Conservation (phyloP, 2,113 vertebrate species). For the Charina bottae region DNA sequence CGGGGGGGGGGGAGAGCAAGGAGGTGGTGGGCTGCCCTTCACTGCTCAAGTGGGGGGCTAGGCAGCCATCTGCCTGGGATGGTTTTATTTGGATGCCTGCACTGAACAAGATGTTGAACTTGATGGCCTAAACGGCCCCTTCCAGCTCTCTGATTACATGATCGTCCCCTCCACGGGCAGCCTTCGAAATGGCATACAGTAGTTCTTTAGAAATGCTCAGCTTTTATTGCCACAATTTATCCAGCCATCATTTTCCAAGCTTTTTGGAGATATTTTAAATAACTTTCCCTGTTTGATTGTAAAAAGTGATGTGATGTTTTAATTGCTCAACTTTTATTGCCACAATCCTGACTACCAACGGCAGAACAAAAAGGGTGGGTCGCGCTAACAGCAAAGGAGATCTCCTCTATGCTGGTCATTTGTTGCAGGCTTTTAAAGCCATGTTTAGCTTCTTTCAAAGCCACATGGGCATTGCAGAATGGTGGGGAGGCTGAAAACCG, state of each 20-base stretch:
- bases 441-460: background rate
- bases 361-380: background rate
- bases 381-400: background rate
- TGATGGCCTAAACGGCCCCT: too few species aligned
- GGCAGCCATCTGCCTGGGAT: background rate
- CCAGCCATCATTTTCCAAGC: conserved; percentile 45
- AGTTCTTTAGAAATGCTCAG: background rate
- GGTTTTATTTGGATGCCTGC: background rate
- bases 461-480: background rate
- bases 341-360: background rate
- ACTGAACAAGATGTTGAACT: background rate
- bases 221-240: conserved; percentile 63
- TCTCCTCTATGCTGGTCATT: background rate
- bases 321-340: too few species aligned
- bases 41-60: background rate
- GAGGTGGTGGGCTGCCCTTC: background rate
- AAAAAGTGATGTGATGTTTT: fast-evolving
- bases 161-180: background rate
- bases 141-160: background rate
- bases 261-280: background rate
- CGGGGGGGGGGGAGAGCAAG: background rate
- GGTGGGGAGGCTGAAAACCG: background rate
- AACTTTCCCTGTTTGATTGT: background rate
- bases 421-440: background rate
- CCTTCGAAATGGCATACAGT: background rate